Percentiles rank a stretch among this genome's conserved stretches.
Evolutionary conservation across 2,113 vertebrate genomes (phyloP).

Genomic region (Larimichthys crocea): DNA sequence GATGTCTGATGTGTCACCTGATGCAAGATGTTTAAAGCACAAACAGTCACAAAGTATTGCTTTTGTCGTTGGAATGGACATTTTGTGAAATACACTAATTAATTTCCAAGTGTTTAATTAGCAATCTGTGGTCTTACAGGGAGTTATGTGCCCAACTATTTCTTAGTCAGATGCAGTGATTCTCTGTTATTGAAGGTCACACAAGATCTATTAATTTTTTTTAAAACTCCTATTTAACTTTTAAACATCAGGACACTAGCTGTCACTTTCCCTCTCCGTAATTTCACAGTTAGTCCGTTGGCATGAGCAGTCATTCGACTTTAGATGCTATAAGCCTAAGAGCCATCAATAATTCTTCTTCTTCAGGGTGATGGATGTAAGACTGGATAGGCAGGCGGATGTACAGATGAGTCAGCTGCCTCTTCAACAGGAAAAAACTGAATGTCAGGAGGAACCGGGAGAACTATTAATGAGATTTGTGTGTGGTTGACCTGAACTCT

Average conservation of each 20-base stretch:
- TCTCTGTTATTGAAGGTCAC: background rate
- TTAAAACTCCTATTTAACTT: background rate
- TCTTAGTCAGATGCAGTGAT: too few relatives aligned
- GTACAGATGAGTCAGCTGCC: constrained; percentile 66
- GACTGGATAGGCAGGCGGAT: constrained; percentile 44
- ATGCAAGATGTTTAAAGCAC: too few relatives aligned
- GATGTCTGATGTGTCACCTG: too few relatives aligned
- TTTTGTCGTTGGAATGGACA: too few relatives aligned
- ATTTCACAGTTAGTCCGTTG: constrained; percentile 29
- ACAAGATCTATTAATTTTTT: background rate
- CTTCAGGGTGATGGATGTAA: constrained; percentile 31
- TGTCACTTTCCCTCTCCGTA: constrained; percentile 29
- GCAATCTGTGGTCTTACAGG: too few relatives aligned
- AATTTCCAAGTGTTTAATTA: too few relatives aligned
- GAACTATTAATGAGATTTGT: constrained; percentile 39
- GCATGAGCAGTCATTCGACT: constrained; percentile 58
- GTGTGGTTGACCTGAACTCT: constrained; percentile 26
- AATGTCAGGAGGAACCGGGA: constrained; percentile 47
- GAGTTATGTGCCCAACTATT: too few relatives aligned
- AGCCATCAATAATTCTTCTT: constrained; percentile 61
- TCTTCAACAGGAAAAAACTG: constrained; percentile 32
- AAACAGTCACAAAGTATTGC: too few relatives aligned
- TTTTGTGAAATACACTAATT: too few relatives aligned
- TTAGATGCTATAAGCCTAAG: constrained; percentile 42
- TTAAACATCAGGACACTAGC: background rate